Evolutionary conservation across 2,888 invertebrate genomes (phyloP).

Genomic region (Eristalis arbustorum): DNA sequence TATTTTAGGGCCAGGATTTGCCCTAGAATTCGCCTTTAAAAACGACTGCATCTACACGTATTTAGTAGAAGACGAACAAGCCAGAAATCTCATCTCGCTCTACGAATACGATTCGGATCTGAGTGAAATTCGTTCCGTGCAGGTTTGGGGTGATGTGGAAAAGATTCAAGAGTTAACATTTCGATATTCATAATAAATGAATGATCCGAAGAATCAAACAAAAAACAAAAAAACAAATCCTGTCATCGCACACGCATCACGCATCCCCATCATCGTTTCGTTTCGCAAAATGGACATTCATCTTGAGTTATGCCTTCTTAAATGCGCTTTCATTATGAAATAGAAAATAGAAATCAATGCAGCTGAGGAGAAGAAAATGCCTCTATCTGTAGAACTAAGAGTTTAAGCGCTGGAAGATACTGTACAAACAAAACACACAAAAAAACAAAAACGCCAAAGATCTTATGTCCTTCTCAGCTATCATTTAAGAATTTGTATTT

Average conservation of each 20-base stretch:
- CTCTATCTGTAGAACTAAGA: conserved; percentile 23
- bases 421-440: conserved; percentile 6
- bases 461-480: conserved; percentile 14
- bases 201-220: conserved; percentile 23
- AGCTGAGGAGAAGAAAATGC: neutral
- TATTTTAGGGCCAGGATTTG: conserved; percentile 77
- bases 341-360: neutral
- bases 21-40: conserved; percentile 76
- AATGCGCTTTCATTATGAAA: conserved; percentile 11
- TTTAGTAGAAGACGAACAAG: conserved; percentile 74
- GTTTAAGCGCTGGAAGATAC: neutral
- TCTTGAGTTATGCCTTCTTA: neutral
- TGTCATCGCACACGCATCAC: neutral
- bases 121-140: conserved; percentile 76
- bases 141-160: conserved; percentile 79
- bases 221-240: neutral
- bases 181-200: conserved; percentile 68
- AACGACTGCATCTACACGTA: conserved; percentile 75
- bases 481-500: conserved; percentile 1
- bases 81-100: conserved; percentile 74
- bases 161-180: conserved; percentile 77
- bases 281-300: neutral
- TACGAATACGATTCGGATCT: conserved; percentile 75
- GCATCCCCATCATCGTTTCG: neutral
- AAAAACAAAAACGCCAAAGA: conserved; percentile 53